Base-by-base conservation (phyloP, 2,113 vertebrate species). In the Synchiropus splendidus region DNA sequence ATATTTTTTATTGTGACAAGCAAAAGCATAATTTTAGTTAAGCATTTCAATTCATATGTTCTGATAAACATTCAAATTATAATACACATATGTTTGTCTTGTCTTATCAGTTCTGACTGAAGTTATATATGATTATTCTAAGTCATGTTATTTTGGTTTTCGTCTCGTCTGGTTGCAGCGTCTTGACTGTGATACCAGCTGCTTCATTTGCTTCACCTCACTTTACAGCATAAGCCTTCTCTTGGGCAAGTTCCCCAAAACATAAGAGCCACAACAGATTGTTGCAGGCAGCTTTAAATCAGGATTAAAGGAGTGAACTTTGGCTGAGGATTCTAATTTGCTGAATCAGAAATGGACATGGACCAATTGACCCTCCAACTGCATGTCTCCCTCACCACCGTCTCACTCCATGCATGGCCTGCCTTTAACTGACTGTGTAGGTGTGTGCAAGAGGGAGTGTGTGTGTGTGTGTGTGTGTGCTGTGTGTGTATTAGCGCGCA, bases 341-440 rank as follows among this genome's bases (percentile, higher is more conserved):
- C 38, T 37, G 60, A 70, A 45, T 80, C 76, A 86, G 88, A 86
- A 87, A 86, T 77, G 73, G 77, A 78, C 68, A 63, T 42, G 33
- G 33, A 59, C 54, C 47, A 12, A 39, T 12, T 2, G 12, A 31
- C 55, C 32, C 12, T 46, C 51, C 40, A 27, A 31, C 44, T 17
- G 39, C 51, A 36, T 32, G 35, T 36, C 32, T 54, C 54, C 27
- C 12, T 48, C 45, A 37, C 42, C 48, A 41, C 62, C 18, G 44
- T 48, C 46, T 82, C 56, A 46, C 68, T 79, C 31, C 42, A 12
- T 66, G 87, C 89, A 89, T 85, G 85, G 64, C 75, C 42, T 52
- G 54, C 64, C 33, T 31, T 32, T 16, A 48, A 55, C 34, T 57
- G 1, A 36, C 39, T 2, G 46, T 63, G 31, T 81, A 51, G 61